Evolutionary conservation across 2,113 vertebrate genomes (phyloP), one percentile per base, ranked within the genome.

Genomic region (Erythrocercus mccallii): DNA sequence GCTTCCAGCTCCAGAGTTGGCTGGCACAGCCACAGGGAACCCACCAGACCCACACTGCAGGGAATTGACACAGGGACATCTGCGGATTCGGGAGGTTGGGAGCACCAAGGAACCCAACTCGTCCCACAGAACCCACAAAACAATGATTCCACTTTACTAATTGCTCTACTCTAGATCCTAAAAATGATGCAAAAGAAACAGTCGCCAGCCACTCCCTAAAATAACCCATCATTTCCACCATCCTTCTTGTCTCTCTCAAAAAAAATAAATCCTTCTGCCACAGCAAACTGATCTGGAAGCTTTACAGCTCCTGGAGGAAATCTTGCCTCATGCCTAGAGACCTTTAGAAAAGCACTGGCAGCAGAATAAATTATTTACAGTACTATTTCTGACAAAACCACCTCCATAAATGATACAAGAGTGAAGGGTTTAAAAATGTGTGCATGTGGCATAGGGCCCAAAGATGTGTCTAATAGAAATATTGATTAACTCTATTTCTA

Each of bases 391-490:
- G 97, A 97, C 95, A 96, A 96, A 91, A 91, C 91, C 91, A 93
- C 94, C 94, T 94, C 84, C 97, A 97, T 94, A 96, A 96, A 96
- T 88, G 96, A 97, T 94, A 96, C 86, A 91, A 96, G 94, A 96
- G 90, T 94, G 97, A 97, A 88, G 86, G 94, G 68, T 91, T 93
- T 96, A 87, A 94, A 95, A 94, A 88, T 94, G 86, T 90, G 85
- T 83, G 88, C 65, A 15, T 88, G 81, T 93, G 96, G 95, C 94
- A 81, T 15, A 53, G 77, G 84, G 92, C 78, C 91, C 71, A 48
- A 92, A 83, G 38, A 51, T 72, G 72, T 74, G 78, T 83, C 89
- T 96, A 87, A 94, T 11, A 95, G 94, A 95, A 96, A 94, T 94
- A 97, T 96, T 95, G 95, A 97, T 96, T 90, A 94, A 87, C 84